A percentile compares a stretch with the other conserved stretches of the same genome.
Conservation (phyloP, 30 jellyfish, hydroid and myxozoan species). For the Aurelia sp. region DNA sequence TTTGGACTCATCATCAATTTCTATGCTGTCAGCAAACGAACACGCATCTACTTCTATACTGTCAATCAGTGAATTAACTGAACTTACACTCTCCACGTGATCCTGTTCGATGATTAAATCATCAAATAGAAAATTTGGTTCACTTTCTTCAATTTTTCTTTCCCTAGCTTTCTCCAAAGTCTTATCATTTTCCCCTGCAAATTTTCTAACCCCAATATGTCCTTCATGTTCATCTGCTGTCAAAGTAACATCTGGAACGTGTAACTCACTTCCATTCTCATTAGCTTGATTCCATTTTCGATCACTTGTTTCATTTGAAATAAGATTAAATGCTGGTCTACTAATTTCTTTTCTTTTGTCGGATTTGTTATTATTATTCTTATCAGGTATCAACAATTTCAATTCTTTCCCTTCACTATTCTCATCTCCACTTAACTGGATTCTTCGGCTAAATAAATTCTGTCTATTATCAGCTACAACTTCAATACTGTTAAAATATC, state of each 20-base stretch:
- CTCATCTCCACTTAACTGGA: too few relatives aligned
- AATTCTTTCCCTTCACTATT: too few relatives aligned
- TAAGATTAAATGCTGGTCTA: background rate
- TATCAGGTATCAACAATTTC: background rate
- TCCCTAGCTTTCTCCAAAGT: background rate
- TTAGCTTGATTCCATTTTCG: background rate
- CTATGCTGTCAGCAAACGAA: constrained; percentile 40
- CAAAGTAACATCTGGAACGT: background rate
- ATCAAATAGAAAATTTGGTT: background rate
- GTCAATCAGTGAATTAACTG: background rate
- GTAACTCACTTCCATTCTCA: background rate
- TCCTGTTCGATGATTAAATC: background rate
- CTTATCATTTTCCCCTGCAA: background rate
- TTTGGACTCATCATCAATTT: background rate
- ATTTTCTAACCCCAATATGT: background rate
- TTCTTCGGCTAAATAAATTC: too few relatives aligned
- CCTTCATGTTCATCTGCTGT: background rate
- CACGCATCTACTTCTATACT: background rate
- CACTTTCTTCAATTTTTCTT: background rate
- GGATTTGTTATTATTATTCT: background rate
- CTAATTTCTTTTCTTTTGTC: background rate
- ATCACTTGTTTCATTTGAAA: background rate
- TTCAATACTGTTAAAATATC: too few relatives aligned
- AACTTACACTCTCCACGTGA: background rate
- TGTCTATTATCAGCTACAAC: too few relatives aligned